A percentile compares a stretch with the other conserved stretches of the same genome.
phyloP scores from a whole-genome alignment of 2,888 invertebrate species.

The Platycnemis pennipes region DNA sequence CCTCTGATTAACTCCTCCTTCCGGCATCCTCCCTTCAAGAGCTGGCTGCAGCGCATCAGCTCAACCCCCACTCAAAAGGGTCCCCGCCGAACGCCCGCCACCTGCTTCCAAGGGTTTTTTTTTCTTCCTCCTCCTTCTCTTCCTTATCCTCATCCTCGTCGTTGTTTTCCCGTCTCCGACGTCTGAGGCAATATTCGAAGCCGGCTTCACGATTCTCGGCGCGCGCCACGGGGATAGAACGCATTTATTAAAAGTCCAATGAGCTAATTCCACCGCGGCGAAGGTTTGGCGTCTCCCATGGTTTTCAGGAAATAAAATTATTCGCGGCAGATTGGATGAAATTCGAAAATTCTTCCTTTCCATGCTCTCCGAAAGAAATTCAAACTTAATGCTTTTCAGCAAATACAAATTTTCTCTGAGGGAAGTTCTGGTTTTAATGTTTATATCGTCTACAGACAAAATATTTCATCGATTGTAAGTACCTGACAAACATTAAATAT shows the following conservation, averaged over 20 bases:
- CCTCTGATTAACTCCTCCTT: conserved; percentile 30
- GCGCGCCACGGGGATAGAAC: neutral
- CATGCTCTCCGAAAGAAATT: too few relatives aligned
- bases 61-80: neutral
- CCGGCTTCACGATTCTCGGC: neutral
- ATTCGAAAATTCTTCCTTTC: too few relatives aligned
- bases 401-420: too few relatives aligned
- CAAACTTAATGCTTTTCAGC: too few relatives aligned
- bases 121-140: neutral
- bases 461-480: too few relatives aligned
- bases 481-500: too few relatives aligned
- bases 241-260: neutral
- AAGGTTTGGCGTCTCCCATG: neutral
- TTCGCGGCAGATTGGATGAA: too few relatives aligned
- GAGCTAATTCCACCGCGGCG: neutral
- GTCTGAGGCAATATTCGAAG: neutral
- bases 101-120: neutral
- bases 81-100: too few relatives aligned
- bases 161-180: neutral
- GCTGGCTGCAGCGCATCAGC: neutral
- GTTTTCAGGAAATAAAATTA: neutral
- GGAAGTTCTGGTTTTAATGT: too few relatives aligned
- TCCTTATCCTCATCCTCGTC: neutral
- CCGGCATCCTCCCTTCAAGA: neutral
- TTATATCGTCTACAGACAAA: too few relatives aligned